These are phyloP conservation scores for Lottia scabra DNA, from an alignment of 2,888 invertebrate genomes.

Conservation along the genomic window DNA sequence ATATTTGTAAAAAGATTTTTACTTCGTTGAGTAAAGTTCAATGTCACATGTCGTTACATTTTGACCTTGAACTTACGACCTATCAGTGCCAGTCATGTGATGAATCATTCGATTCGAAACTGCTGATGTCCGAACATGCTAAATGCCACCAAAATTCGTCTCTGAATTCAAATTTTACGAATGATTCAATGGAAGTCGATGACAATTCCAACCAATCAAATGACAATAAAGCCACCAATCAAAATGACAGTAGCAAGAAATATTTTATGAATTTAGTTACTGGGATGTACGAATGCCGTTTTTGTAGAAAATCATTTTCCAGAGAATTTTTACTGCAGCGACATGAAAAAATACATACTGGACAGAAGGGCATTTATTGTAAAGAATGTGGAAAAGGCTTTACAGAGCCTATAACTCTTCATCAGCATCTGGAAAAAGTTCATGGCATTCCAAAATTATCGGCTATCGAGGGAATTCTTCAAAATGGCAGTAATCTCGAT, in stretches of 20 bases:
- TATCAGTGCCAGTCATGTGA: slow-evolving; percentile 63
- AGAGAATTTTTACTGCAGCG: slow-evolving; percentile 65
- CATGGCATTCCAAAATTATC: slow-evolving; percentile 35
- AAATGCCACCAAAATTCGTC: slow-evolving; percentile 6
- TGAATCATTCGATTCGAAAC: slow-evolving; percentile 58
- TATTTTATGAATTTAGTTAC: slow-evolving; percentile 17
- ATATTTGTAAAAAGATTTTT: slow-evolving; percentile 64
- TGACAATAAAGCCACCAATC: background rate
- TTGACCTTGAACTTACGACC: slow-evolving; percentile 52
- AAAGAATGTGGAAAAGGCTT: slow-evolving; percentile 68
- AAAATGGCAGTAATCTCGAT: background rate
- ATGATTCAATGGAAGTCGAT: slow-evolving; percentile 2
- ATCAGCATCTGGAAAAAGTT: slow-evolving; percentile 66
- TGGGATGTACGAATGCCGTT: slow-evolving; percentile 53
- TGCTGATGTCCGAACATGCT: slow-evolving; percentile 56
- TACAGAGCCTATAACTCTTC: slow-evolving; percentile 65
- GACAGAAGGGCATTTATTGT: slow-evolving; percentile 66
- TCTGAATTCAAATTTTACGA: slow-evolving; percentile 20
- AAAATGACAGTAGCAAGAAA: background rate
- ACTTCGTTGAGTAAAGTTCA: slow-evolving; percentile 57
- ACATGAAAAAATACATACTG: slow-evolving; percentile 68
- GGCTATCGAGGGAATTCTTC: background rate
- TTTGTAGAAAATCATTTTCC: slow-evolving; percentile 67
- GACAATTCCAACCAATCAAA: slow-evolving; percentile 8
- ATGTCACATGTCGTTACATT: slow-evolving; percentile 65